Percentiles rank a stretch among this genome's conserved stretches.
Evolutionary conservation across 2,113 vertebrate species (phyloP).

Genomic region (Phocoena sinus): DNA sequence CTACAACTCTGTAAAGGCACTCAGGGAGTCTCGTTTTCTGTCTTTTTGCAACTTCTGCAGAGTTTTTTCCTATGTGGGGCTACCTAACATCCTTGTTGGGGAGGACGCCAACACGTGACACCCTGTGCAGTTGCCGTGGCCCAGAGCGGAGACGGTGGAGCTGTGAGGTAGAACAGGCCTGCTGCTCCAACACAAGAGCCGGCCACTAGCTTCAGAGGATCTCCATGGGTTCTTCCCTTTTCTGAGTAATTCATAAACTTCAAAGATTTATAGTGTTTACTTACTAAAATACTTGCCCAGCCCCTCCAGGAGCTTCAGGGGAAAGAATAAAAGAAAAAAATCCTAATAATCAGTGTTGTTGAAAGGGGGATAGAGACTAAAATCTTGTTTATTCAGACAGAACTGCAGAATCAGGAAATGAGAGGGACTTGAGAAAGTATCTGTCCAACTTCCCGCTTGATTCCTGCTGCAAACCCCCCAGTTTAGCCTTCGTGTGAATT

Average conservation of each 20-base stretch:
- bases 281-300: not conserved
- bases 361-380: not conserved
- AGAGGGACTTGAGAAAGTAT: not conserved
- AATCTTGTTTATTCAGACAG: not conserved
- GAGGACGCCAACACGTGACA: not conserved
- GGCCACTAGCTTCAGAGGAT: not conserved
- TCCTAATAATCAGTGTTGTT: not conserved
- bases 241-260: not conserved
- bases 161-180: not conserved
- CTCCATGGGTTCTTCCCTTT: not conserved
- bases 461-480: not conserved
- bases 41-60: not conserved
- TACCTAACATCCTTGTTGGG: not conserved
- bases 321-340: not conserved
- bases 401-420: not conserved
- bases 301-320: not conserved
- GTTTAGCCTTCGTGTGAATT: not conserved
- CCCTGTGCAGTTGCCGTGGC: rapidly evolving
- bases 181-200: not conserved
- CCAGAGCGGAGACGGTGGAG: not conserved
- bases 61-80: not conserved
- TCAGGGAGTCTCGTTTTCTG: rapidly evolving
- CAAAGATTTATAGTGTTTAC: not conserved
- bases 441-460: not conserved
- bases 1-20: not conserved